Percentiles rank a stretch among this genome's conserved stretches.
Conservation (phyloP, 2,797 vertebrate species). For the Remorina albescens region DNA sequence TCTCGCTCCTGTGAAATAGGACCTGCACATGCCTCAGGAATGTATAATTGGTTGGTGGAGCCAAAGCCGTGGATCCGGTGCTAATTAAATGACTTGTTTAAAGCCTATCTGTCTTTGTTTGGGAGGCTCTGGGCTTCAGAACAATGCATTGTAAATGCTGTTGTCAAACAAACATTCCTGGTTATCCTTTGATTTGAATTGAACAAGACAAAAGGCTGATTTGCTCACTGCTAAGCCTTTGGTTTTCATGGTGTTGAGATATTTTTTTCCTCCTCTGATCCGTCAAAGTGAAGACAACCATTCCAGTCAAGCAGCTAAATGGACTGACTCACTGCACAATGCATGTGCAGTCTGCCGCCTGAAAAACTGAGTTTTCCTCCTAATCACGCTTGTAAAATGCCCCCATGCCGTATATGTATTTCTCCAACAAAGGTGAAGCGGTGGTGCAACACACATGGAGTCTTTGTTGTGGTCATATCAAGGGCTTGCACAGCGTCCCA, state of each 20-base stretch:
- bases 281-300: slow-evolving; percentile 76
- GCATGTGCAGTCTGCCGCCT: slow-evolving; percentile 42
- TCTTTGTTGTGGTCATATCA: slow-evolving; percentile 82
- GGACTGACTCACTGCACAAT: slow-evolving; percentile 67
- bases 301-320: slow-evolving; percentile 70
- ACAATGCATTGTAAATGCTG: slow-evolving; percentile 85
- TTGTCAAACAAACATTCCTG: slow-evolving; percentile 85
- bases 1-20: slow-evolving; percentile 83
- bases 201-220: slow-evolving; percentile 81
- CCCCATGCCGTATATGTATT: slow-evolving; percentile 74
- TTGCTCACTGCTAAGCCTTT: slow-evolving; percentile 78
- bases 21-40: slow-evolving; percentile 87
- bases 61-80: slow-evolving; percentile 82
- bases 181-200: slow-evolving; percentile 85
- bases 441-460: slow-evolving; percentile 49
- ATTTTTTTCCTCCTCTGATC: slow-evolving; percentile 74
- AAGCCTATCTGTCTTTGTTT: slow-evolving; percentile 90
- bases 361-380: slow-evolving; percentile 65
- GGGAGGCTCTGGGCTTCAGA: slow-evolving; percentile 81
- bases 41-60: slow-evolving; percentile 87
- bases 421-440: slow-evolving; percentile 76
- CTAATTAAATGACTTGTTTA: slow-evolving; percentile 91
- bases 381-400: slow-evolving; percentile 81
- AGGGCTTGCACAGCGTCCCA: slow-evolving; percentile 68
- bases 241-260: slow-evolving; percentile 68